Evolutionary conservation across 2,113 vertebrate genomes (phyloP).

Genomic region (Paradoxurus hermaphroditus): DNA sequence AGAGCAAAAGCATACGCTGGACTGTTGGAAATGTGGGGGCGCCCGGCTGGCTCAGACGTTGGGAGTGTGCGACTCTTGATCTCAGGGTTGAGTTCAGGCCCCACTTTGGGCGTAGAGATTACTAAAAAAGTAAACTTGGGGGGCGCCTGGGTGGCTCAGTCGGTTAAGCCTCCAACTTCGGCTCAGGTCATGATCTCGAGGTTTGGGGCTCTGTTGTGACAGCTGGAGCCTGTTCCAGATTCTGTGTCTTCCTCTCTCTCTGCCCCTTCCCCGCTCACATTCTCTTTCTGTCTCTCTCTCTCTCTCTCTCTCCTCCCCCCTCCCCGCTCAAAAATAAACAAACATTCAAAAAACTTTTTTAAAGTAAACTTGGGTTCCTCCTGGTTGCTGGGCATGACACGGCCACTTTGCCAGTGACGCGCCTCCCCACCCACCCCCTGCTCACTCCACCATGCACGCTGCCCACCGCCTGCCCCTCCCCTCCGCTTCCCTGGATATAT

Average conservation of each 20-base stretch:
- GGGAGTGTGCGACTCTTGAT: not conserved
- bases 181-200: too few relatives aligned
- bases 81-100: not conserved
- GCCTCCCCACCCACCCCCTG: too few relatives aligned
- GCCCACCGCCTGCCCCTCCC: not conserved
- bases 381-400: not conserved
- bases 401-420: not conserved
- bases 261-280: too few relatives aligned
- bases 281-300: too few relatives aligned
- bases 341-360: too few relatives aligned
- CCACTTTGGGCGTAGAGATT: not conserved
- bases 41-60: not conserved
- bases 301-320: too few relatives aligned
- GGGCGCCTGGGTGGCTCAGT: too few relatives aligned
- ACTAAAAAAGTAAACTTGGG: not conserved
- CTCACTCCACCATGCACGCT: not conserved
- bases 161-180: too few relatives aligned
- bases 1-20: not conserved
- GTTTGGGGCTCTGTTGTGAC: too few relatives aligned
- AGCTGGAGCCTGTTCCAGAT: too few relatives aligned
- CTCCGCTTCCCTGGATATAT: not conserved
- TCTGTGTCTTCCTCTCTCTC: too few relatives aligned
- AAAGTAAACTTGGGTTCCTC: not conserved
- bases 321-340: too few relatives aligned
- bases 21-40: not conserved